These are phyloP conservation scores for Cyanoderma ruficeps DNA, from an alignment of 2,113 vertebrate species.

Conservation along the genomic window DNA sequence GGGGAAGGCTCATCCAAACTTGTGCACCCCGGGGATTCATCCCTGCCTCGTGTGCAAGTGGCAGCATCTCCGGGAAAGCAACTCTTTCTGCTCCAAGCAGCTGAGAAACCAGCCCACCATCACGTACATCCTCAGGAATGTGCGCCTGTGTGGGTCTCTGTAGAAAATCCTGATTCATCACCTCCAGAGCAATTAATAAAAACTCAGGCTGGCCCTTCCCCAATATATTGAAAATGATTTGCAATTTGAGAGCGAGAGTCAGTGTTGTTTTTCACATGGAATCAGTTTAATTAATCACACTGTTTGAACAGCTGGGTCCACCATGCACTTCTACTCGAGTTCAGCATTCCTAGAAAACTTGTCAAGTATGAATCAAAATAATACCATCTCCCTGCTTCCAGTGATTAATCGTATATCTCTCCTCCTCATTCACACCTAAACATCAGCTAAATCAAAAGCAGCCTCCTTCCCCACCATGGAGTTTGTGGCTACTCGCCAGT, in stretches of 20 bases:
- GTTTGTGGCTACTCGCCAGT: conserved; percentile 3
- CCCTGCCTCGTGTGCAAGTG: conserved; percentile 8
- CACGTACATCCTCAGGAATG: conserved; percentile 65
- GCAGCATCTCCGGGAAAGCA: conserved; percentile 1
- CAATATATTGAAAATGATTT: conserved; percentile 75
- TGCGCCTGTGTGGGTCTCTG: conserved; percentile 38
- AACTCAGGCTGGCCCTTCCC: conserved; percentile 59
- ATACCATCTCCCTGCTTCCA: conserved; percentile 75
- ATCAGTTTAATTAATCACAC: conserved; percentile 97
- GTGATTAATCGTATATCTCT: conserved; percentile 73
- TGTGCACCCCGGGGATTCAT: background rate
- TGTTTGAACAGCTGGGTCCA: conserved; percentile 97
- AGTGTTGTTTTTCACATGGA: conserved; percentile 94
- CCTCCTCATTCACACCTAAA: conserved; percentile 77
- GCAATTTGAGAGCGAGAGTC: conserved; percentile 76
- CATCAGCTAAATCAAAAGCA: conserved; percentile 76
- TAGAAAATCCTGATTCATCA: conserved; percentile 66
- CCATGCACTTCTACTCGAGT: conserved; percentile 77
- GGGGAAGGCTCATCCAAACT: background rate
- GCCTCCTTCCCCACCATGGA: background rate
- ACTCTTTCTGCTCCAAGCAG: background rate
- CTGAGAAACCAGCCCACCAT: conserved; percentile 39
- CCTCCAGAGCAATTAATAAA: conserved; percentile 72
- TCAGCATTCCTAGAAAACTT: conserved; percentile 81
- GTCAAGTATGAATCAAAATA: conserved; percentile 83